Percentiles rank a stretch among this genome's conserved stretches.
phyloP scores from a whole-genome alignment of 2,113 vertebrate genomes.

The Otis tarda region DNA sequence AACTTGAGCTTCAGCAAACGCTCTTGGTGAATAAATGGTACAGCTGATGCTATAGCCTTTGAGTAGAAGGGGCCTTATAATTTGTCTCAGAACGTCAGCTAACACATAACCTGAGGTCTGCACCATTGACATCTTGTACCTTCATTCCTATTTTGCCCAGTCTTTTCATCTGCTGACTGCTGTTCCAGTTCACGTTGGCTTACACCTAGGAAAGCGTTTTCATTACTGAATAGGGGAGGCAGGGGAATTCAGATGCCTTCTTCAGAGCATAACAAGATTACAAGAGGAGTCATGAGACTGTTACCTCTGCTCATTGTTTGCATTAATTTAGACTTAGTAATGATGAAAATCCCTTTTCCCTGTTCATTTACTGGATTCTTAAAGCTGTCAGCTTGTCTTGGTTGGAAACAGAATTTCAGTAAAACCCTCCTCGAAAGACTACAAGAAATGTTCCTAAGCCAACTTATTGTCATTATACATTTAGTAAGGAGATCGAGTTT shows the following conservation, averaged over 20 bases:
- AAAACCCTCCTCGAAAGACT: conserved; percentile 34
- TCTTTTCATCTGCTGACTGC: not conserved
- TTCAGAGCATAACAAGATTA: conserved; percentile 30
- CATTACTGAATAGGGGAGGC: not conserved
- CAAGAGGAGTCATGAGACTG: conserved; percentile 23
- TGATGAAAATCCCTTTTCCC: conserved; percentile 21
- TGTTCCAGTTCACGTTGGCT: not conserved
- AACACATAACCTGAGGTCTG: not conserved
- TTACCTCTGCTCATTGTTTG: conserved; percentile 48
- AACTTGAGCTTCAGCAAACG: conserved; percentile 2
- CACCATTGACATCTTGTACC: not conserved
- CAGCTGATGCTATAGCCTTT: not conserved
- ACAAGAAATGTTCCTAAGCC: conserved; percentile 30
- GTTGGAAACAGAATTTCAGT: conserved; percentile 36
- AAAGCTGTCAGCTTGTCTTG: conserved; percentile 28
- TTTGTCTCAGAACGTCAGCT: not conserved
- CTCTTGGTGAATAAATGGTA: not conserved
- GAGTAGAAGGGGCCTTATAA: not conserved
- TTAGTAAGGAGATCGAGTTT: conserved; percentile 36
- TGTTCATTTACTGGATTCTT: conserved; percentile 22
- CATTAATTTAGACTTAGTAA: conserved; percentile 49
- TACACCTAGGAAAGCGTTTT: not conserved
- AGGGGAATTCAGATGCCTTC: conserved; percentile 13
- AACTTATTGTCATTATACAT: conserved; percentile 61
- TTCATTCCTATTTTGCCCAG: not conserved